These are phyloP conservation scores for Sterrhoptilus dennistouni DNA, from an alignment of 2,113 vertebrate species.

Conservation along the genomic window DNA sequence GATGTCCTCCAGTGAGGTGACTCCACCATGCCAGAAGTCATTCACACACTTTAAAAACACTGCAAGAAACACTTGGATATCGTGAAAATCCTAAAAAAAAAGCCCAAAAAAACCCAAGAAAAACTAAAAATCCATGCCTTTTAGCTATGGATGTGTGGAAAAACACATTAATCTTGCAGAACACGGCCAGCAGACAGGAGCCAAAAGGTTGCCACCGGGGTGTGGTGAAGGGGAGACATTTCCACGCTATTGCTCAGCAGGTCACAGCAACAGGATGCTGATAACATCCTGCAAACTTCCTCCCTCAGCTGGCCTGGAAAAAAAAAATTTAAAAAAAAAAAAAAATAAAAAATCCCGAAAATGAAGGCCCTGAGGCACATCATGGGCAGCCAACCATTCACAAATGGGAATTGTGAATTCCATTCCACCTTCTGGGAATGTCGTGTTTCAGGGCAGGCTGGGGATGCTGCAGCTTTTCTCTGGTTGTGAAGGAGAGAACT, in stretches of 20 bases:
- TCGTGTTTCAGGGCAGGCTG: neutral
- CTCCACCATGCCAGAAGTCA: rapidly evolving
- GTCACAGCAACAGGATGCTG: slow-evolving; percentile 76
- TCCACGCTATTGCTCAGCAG: slow-evolving; percentile 70
- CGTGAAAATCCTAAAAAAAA: neutral
- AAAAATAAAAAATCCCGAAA: neutral
- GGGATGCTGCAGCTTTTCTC: neutral
- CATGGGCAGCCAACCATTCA: neutral
- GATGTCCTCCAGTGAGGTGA: rapidly evolving
- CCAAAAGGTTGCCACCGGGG: slow-evolving; percentile 71
- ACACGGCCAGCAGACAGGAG: slow-evolving; percentile 51
- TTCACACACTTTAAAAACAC: neutral
- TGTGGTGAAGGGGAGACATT: slow-evolving; percentile 66
- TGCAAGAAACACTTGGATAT: neutral
- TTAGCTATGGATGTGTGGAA: neutral
- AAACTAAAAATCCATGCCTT: neutral
- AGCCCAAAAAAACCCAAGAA: neutral
- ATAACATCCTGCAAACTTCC: slow-evolving; percentile 79
- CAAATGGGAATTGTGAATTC: neutral
- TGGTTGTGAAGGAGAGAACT: neutral
- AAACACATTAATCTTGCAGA: slow-evolving; percentile 65
- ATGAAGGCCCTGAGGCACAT: neutral
- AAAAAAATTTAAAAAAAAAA: neutral
- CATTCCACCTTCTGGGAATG: neutral
- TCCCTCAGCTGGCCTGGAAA: neutral